Evolutionary conservation across 2,888 invertebrate genomes (phyloP), one percentile per base, ranked within the genome.

Genomic region (Ectropis crepuscularia): DNA sequence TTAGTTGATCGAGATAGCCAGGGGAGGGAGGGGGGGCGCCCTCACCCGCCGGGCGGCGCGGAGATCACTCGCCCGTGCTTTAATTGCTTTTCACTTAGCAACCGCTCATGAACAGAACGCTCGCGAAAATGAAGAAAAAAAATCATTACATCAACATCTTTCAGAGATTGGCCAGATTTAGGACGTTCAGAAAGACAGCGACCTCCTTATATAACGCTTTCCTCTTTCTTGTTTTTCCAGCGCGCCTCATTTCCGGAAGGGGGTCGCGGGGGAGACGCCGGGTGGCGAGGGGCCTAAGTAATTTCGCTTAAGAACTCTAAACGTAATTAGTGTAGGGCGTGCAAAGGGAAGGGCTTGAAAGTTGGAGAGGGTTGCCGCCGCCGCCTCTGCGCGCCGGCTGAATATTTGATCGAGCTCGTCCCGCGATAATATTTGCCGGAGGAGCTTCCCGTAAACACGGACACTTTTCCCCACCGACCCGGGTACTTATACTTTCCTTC

Each of bases 231-330:
- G 92, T 92, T 92, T 90, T 92, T 90, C 89, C 87, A 90, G 86
- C 87, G 91, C 87, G 89, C 89, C 92, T 91, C 90, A 89, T 91
- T 91, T 92, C 91, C 91, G 90, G 91, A 82, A 83, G 89, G 88
- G 87, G 87, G 86, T 78, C 81, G 86, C 81, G 83, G 71, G 82
- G 82, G 82, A 81, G 82, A 84, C 54, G 57, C 80, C 86, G 91
- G 88, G 91, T 85, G 87, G 88, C 83, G 81, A 88, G 92, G 91
- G 94, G 94, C 92, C 94, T 94, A 94, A 94, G 94, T 94, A 94
- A 94, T 94, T 94, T 94, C 93, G 93, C 93, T 94, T 94, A 94
- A 94, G 94, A 94, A 94, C 94, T 93, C 94, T 94, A 94, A 94
- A 94, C 94, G 94, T 94, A 94, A 94, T 94, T 94, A 94, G 94